Evolutionary conservation across 2,888 invertebrate genomes (phyloP), one percentile per base, ranked within the genome.

Genomic region (Ptychoptera albimana): DNA sequence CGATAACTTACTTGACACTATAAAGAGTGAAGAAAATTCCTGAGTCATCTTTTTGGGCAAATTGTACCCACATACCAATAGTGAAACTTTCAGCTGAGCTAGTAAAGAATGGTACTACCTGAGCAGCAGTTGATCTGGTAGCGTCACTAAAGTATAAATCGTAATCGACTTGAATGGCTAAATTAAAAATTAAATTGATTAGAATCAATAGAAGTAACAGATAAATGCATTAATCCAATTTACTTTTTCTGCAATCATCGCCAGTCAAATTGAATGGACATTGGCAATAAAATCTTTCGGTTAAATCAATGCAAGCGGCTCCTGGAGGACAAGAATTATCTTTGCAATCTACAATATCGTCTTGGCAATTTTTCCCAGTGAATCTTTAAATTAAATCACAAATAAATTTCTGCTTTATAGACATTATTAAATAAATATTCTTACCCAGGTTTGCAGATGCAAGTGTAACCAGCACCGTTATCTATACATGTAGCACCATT

Each of bases 211-310:
- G 15, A 5, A 36, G 13, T 45, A 37, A 42, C 14, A 43, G 29
- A n/a, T 30, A 40, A 32, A 43, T 23, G 29, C 32, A 12, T 40
- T 34, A 43, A 45, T 37, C 10, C n/a, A 8, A 60, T 75, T 71
- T 73, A 91, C 89, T 82, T 73, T 96, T 96, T 59, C 92, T 76
- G 58, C 97, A 97, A 58, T 92, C 89, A 59, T 92, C 91, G 42
- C 97, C 97, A 15, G 94, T 96, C 55, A 91, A 74, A 59, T 94
- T 94, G 63, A 94, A 91, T 8, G 94, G 93, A 71, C 97, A 97
- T 61, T 92, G 88, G 57, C 97, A 97, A 60, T 89, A 91, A 70
- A 89, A 91, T 55, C 81, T 78, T 53, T 86, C 85, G 37, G 87
- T 88, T 39, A 92, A 69, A 64, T 93, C 92, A 52, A 93, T 83